Conservation (phyloP, 2,888 invertebrate genomes). For the Lapara coniferarum region DNA sequence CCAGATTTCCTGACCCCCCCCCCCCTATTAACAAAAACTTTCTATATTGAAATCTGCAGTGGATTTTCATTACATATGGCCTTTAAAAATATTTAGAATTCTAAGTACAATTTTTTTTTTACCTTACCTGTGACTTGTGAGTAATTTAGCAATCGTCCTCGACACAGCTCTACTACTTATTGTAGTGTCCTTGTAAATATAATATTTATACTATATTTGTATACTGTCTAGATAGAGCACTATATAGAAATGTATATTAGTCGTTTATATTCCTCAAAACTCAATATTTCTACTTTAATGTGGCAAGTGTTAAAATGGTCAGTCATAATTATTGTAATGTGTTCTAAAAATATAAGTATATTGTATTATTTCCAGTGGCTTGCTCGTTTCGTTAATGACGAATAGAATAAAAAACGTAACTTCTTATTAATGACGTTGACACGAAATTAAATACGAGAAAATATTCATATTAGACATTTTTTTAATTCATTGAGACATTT, state of each 20-base stretch:
- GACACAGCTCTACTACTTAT: slow-evolving; percentile 12
- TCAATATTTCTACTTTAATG: slow-evolving; percentile 10
- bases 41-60: background rate
- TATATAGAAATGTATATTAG: slow-evolving; percentile 32
- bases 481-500: background rate
- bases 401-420: no score
- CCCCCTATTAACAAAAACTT: no score
- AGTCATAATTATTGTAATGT: no score
- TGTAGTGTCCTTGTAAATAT: slow-evolving; percentile 51
- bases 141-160: slow-evolving; percentile 16
- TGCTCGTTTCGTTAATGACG: no score
- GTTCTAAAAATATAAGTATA: no score
- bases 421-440: no score
- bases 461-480: background rate
- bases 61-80: slow-evolving; percentile 17
- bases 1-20: no score
- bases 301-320: background rate
- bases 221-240: slow-evolving; percentile 36
- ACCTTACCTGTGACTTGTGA: slow-evolving; percentile 23
- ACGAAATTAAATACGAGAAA: background rate
- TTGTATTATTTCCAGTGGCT: no score
- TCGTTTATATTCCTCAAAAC: slow-evolving; percentile 23
- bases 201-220: slow-evolving; percentile 53
- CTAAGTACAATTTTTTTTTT: slow-evolving; percentile 33
- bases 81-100: slow-evolving; percentile 11